Base-by-base conservation (phyloP, 2,797 vertebrate genomes). In the Helostoma temminkii region DNA sequence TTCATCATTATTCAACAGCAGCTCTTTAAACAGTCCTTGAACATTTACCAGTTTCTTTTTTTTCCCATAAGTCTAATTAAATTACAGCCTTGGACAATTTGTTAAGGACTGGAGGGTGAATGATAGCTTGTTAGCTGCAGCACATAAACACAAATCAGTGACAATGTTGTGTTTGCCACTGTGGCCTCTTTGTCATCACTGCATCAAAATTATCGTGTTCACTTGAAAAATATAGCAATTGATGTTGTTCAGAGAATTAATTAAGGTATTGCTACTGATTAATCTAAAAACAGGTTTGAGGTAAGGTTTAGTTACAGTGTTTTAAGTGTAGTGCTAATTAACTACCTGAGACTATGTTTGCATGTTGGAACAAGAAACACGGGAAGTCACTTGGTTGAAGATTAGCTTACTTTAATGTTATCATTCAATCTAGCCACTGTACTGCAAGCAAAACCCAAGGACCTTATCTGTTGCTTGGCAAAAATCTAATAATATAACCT, bases 1-100 rank as follows among this genome's bases (percentile, higher is more conserved):
- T 94, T 95, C 94, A 90, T 95, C 95, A 94, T 90, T 76, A 93
- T n/a, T 93, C 93, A 91, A 63, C 34, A 61, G 66, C 42, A 80
- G 30, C 41, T 73, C 64, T 30, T 76, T 37, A 85, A 25, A 57
- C 82, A 80, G 81, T 82, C 64, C 82, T 75, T 4, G 9, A 75
- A 85, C 78, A 48, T 78, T 86, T 47, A 73, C 82, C 83, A 48
- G 39, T 15, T 36, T 26, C 30, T 64, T 74, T 81, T 89, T 72
- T 84, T 83, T 88, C 74, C 78, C 63, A 76, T 75, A 92, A 89
- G 89, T 93, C 91, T 94, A 95, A 96, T 96, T 95, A 93, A 88
- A 94, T 93, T 87, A 86, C 81, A 86, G 8, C 72, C 90, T 76
- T 78, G 82, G 86, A 86, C 88, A 86, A 88, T 75, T 88, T 60